phyloP scores from a whole-genome alignment of 1,140 invertebrate species.

The Pissodes strobi region DNA sequence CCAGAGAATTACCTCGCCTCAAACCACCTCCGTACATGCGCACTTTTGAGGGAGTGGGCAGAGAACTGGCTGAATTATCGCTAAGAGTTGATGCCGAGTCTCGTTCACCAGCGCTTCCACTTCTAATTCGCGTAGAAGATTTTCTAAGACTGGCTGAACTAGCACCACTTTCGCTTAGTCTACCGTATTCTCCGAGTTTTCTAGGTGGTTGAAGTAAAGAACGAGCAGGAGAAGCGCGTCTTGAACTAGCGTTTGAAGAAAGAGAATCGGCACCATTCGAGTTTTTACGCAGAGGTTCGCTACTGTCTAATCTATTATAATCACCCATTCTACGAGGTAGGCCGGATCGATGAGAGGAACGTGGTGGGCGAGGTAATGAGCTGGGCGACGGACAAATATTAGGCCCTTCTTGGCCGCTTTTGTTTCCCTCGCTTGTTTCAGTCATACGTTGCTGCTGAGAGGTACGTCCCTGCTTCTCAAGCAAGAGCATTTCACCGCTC shows the following conservation, averaged over 20 bases:
- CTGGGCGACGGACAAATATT: constrained; percentile 65
- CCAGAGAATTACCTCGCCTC: constrained; percentile 62
- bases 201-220: constrained; percentile 65
- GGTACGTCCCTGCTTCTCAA: constrained; percentile 76
- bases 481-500: constrained; percentile 71
- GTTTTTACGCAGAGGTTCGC: constrained; percentile 49
- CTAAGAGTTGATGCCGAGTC: constrained; percentile 62
- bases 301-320: constrained; percentile 58
- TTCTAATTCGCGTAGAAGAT: constrained; percentile 57
- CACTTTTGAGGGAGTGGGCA: constrained; percentile 65
- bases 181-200: constrained; percentile 63
- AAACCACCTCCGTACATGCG: constrained; percentile 59
- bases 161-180: constrained; percentile 61
- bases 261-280: constrained; percentile 50
- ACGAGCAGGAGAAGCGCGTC: constrained; percentile 61
- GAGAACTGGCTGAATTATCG: constrained; percentile 62
- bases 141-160: constrained; percentile 55
- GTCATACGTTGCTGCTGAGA: constrained; percentile 74
- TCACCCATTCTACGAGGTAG: constrained; percentile 61
- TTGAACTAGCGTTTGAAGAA: constrained; percentile 53
- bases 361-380: constrained; percentile 68
- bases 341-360: constrained; percentile 63
- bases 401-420: constrained; percentile 52
- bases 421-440: constrained; percentile 47
- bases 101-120: constrained; percentile 58